Conservation (phyloP, 2,888 invertebrate genomes). For the Drosophila ustulata region DNA sequence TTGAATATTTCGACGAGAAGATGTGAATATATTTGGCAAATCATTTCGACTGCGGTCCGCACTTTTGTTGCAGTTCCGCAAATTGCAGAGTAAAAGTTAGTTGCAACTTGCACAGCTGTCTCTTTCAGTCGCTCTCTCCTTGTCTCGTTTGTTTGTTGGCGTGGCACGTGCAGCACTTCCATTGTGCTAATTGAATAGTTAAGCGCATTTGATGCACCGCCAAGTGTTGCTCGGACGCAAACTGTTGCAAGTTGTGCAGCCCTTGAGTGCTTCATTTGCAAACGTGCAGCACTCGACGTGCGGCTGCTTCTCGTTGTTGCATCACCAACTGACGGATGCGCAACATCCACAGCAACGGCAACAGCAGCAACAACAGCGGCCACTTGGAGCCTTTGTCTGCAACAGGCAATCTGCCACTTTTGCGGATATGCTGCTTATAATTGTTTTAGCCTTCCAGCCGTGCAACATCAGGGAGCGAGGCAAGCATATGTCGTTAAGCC, state of each 20-base stretch:
- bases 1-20: slow-evolving; percentile 57
- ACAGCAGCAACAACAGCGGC: neutral
- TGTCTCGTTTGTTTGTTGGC: neutral
- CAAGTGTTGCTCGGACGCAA: slow-evolving; percentile 33
- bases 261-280: slow-evolving; percentile 27
- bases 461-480: slow-evolving; percentile 3
- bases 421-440: slow-evolving; percentile 60
- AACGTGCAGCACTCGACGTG: slow-evolving; percentile 28
- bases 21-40: slow-evolving; percentile 39
- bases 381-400: slow-evolving; percentile 34
- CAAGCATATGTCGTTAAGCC: slow-evolving; percentile 46
- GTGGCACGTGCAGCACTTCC: slow-evolving; percentile 42
- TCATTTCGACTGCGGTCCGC: slow-evolving; percentile 29
- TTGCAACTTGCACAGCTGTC: slow-evolving; percentile 11
- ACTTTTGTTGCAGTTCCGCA: slow-evolving; percentile 28
- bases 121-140: neutral
- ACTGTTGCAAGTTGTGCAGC: slow-evolving; percentile 42
- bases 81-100: slow-evolving; percentile 26
- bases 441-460: slow-evolving; percentile 49
- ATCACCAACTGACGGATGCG: slow-evolving; percentile 22
- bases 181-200: slow-evolving; percentile 69
- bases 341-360: neutral
- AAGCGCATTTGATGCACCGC: slow-evolving; percentile 64
- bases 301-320: neutral
- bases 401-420: slow-evolving; percentile 61